Evolutionary conservation across 2,888 invertebrate genomes (phyloP).

Genomic region (Marasmarcha lunaedactyla): DNA sequence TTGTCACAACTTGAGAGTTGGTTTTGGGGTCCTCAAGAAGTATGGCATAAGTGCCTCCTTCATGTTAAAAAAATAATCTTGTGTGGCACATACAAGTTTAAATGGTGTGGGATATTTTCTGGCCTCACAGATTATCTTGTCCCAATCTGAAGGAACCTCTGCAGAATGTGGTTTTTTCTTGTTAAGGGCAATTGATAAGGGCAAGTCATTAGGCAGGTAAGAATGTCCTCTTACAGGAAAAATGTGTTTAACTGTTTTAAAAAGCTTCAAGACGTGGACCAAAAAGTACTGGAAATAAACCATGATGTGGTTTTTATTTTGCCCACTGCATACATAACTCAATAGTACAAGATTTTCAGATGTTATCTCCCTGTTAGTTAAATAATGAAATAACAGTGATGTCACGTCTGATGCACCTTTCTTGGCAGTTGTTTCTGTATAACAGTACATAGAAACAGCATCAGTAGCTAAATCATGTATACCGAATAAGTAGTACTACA

Average conservation of each 20-base stretch:
- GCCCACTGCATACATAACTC: constrained; percentile 9
- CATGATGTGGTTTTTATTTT: constrained; percentile 8
- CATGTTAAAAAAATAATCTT: constrained; percentile 7
- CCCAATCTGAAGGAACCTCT: no score
- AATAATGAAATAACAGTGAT: no score
- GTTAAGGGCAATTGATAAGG: no score
- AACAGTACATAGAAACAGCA: no score
- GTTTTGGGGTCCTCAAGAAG: constrained; percentile 4
- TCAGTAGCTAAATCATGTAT: no score
- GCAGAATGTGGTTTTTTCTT: no score
- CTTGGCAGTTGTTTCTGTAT: no score
- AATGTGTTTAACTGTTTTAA: no score
- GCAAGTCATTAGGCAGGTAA: no score
- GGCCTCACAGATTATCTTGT: not conserved
- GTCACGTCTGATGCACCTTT: no score
- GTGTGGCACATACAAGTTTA: constrained; percentile 3
- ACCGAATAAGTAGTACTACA: no score
- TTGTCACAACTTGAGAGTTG: constrained; percentile 2
- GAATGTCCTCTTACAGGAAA: no score
- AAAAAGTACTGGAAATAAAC: constrained; percentile 6
- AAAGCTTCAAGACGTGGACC: constrained; percentile 1
- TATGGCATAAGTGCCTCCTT: constrained; percentile 5
- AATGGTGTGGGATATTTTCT: constrained; percentile 4
- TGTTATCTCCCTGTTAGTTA: not conserved
- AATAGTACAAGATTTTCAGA: constrained; percentile 5